Evolutionary conservation across 2,113 vertebrate species (phyloP).

Genomic region (Polypterus senegalus): DNA sequence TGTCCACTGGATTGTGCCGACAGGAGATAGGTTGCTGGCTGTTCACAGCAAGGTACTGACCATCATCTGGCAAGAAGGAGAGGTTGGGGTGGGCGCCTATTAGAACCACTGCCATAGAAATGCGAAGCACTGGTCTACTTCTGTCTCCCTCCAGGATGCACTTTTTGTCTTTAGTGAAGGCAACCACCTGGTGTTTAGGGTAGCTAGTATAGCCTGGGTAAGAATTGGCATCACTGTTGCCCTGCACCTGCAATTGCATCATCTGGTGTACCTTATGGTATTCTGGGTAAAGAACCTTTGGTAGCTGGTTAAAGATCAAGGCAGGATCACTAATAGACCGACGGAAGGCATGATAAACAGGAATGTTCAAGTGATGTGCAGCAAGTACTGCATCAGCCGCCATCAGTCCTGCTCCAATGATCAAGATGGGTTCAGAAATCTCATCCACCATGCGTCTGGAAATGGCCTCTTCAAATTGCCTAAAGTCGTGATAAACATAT

Average conservation of each 20-base stretch:
- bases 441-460: slow-evolving; percentile 35
- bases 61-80: slow-evolving; percentile 40
- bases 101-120: slow-evolving; percentile 54
- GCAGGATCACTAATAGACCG: slow-evolving; percentile 41
- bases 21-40: slow-evolving; percentile 39
- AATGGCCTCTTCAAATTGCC: slow-evolving; percentile 54
- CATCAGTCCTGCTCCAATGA: slow-evolving; percentile 58
- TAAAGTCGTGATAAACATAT: slow-evolving; percentile 55
- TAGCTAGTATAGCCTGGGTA: slow-evolving; percentile 56
- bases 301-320: slow-evolving; percentile 63
- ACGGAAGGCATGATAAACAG: slow-evolving; percentile 53
- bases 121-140: slow-evolving; percentile 35
- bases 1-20: slow-evolving; percentile 51
- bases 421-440: slow-evolving; percentile 44
- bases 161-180: slow-evolving; percentile 43
- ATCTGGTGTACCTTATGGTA: slow-evolving; percentile 71
- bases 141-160: slow-evolving; percentile 43
- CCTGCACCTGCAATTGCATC: slow-evolving; percentile 58
- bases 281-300: slow-evolving; percentile 59
- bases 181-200: slow-evolving; percentile 38
- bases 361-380: slow-evolving; percentile 47
- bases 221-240: slow-evolving; percentile 13
- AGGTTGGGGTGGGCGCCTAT: slow-evolving; percentile 57
- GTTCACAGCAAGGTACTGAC: slow-evolving; percentile 27
- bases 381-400: slow-evolving; percentile 53